These are phyloP conservation scores for Gambusia affinis DNA, from an alignment of 2,113 vertebrate species.

Conservation along the genomic window DNA sequence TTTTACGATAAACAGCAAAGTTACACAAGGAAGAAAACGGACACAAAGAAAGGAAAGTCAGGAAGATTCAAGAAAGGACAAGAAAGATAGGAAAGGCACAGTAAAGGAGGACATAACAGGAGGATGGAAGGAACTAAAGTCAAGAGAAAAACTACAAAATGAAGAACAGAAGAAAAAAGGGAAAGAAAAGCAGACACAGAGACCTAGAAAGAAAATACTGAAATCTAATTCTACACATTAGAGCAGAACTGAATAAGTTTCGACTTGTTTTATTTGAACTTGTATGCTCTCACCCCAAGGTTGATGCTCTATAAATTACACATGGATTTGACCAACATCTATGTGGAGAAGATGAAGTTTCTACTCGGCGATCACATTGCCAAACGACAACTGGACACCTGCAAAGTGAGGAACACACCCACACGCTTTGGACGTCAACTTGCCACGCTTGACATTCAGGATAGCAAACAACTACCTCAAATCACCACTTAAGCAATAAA, in stretches of 20 bases:
- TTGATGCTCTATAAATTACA: slow-evolving; percentile 75
- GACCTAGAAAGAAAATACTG: too few relatives aligned
- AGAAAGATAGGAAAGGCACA: too few relatives aligned
- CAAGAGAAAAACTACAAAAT: neutral
- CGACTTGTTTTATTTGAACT: neutral
- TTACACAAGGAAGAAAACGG: too few relatives aligned
- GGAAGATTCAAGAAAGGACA: too few relatives aligned
- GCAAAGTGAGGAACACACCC: slow-evolving; percentile 65
- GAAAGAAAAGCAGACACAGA: neutral
- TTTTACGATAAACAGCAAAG: too few relatives aligned
- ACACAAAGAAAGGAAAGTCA: too few relatives aligned
- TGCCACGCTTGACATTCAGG: neutral
- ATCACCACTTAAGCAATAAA: neutral
- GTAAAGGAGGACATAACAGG: too few relatives aligned
- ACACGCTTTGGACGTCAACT: neutral
- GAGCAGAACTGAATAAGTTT: neutral
- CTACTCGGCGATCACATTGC: slow-evolving; percentile 35
- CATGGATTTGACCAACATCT: slow-evolving; percentile 53
- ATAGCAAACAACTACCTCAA: neutral
- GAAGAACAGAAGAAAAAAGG: neutral
- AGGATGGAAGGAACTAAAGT: neutral
- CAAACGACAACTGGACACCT: slow-evolving; percentile 55
- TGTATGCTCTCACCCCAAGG: slow-evolving; percentile 50
- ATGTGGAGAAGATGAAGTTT: slow-evolving; percentile 67
- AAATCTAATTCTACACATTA: too few relatives aligned